Evolutionary conservation across 2,888 invertebrate genomes (phyloP).

Genomic region (Polyommatus iphigenia): DNA sequence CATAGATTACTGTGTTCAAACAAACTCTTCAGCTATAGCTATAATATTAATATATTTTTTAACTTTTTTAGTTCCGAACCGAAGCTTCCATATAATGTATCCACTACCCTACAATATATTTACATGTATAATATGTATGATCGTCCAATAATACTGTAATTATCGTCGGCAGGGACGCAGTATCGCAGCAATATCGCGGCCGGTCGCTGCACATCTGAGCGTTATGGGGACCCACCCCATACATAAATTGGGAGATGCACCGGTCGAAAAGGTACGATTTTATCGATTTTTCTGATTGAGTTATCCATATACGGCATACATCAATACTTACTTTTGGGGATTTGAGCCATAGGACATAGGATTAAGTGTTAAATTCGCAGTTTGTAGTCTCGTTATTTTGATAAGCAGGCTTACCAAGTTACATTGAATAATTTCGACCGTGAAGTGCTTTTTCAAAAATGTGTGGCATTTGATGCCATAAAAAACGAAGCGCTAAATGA

Average conservation of each 20-base stretch:
- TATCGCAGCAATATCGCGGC: not conserved
- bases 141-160: not conserved
- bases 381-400: not conserved
- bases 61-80: too few relatives aligned
- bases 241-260: slow-evolving; percentile 73
- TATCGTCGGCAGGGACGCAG: not conserved
- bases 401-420: not conserved
- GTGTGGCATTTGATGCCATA: not conserved
- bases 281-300: slow-evolving; percentile 39
- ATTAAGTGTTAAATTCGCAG: not conserved
- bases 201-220: slow-evolving; percentile 21
- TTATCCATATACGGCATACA: not conserved
- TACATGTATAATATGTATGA: not conserved
- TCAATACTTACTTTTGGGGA: not conserved
- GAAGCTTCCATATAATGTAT: too few relatives aligned
- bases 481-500: not conserved
- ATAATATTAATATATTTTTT: too few relatives aligned
- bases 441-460: too few relatives aligned
- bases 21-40: too few relatives aligned
- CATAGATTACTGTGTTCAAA: too few relatives aligned
- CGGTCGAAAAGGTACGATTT: slow-evolving; percentile 66
- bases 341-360: not conserved
- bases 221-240: slow-evolving; percentile 71
- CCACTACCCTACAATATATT: not conserved
- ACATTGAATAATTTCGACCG: too few relatives aligned